Conservation (phyloP, 2,888 invertebrate genomes). For the Aporophyla lueneburgensis region DNA sequence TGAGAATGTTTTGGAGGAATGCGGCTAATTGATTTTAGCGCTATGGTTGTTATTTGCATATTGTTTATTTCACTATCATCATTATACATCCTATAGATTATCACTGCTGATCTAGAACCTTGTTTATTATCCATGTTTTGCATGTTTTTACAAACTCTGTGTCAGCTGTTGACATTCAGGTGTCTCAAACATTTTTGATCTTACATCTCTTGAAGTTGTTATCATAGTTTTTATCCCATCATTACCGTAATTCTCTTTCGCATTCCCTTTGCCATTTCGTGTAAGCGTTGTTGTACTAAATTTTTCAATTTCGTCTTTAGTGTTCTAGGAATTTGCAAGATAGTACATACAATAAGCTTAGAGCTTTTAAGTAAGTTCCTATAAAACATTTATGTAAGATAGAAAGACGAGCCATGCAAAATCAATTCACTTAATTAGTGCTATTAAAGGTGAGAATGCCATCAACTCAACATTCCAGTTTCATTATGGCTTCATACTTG, state of each 20-base stretch:
- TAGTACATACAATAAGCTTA: too few species aligned
- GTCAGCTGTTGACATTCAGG: neutral
- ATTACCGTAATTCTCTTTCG: neutral
- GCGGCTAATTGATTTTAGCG: constrained; percentile 40
- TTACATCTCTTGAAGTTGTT: too few species aligned
- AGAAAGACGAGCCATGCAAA: neutral
- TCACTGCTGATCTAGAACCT: neutral
- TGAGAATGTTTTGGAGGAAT: constrained; percentile 14
- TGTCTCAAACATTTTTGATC: neutral
- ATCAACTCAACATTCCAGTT: neutral
- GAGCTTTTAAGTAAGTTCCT: neutral
- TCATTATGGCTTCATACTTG: neutral
- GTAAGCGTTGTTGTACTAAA: too few species aligned
- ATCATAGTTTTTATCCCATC: neutral
- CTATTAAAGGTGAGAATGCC: neutral
- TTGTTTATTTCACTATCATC: neutral
- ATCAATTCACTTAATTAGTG: neutral
- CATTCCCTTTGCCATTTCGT: neutral
- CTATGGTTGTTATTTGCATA: neutral
- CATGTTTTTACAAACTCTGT: neutral
- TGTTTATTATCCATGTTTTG: neutral
- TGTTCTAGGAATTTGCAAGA: neutral
- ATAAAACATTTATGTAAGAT: neutral
- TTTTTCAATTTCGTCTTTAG: too few species aligned
- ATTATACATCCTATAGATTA: neutral